These are phyloP conservation scores for Origma solitaria DNA, from an alignment of 2,113 vertebrate species.

Conservation along the genomic window DNA sequence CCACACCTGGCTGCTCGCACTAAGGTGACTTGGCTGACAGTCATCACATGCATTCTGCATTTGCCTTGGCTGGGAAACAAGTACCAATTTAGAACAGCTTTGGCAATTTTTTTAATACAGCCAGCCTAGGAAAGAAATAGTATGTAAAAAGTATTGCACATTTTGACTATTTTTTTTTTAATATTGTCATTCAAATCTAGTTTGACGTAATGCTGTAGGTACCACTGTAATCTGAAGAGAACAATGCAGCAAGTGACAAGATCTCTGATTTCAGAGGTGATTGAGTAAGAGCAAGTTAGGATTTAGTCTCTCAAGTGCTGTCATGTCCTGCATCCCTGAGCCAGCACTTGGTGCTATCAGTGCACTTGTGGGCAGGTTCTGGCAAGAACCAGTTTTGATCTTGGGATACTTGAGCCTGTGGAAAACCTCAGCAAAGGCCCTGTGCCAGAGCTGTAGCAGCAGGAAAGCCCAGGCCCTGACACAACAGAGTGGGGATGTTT, in stretches of 20 bases:
- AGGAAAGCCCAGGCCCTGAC: background rate
- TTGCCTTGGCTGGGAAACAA: rapidly evolving
- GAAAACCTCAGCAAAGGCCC: background rate
- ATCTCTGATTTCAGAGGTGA: background rate
- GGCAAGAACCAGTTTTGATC: background rate
- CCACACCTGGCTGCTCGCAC: background rate
- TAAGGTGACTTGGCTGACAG: no score
- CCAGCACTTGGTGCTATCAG: background rate
- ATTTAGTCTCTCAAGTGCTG: background rate
- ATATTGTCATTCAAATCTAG: background rate
- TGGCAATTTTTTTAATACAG: background rate
- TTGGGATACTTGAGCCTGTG: background rate
- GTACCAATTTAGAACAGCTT: rapidly evolving
- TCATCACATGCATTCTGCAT: rapidly evolving
- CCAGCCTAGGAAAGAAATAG: background rate
- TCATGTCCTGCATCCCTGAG: background rate
- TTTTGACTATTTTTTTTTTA: no score
- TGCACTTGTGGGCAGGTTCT: no score
- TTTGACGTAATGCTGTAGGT: background rate
- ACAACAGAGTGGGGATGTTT: rapidly evolving
- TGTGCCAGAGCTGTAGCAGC: background rate
- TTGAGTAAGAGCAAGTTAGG: background rate
- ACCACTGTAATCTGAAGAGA: background rate
- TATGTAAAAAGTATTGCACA: background rate
- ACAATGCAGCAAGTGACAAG: background rate